Evolutionary conservation across 1,140 invertebrate species (phyloP).

Genomic region (Sminthurides bifidus): DNA sequence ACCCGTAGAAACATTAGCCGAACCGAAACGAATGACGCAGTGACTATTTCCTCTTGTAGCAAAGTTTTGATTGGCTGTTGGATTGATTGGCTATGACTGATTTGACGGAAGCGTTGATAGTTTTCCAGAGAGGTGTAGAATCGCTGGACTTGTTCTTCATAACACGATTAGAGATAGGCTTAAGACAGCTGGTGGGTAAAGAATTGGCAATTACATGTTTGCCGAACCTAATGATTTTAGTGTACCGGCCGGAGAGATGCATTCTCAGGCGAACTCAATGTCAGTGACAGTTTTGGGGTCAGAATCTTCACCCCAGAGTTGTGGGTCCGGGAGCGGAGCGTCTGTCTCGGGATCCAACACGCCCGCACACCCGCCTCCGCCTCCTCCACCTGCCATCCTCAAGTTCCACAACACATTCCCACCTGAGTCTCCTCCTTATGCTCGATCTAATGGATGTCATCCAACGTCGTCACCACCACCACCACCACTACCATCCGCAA

Average conservation of each 20-base stretch:
- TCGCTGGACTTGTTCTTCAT: no score
- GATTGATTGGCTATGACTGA: no score
- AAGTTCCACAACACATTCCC: slow-evolving; percentile 87
- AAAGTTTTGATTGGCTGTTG: no score
- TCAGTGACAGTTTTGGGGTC: slow-evolving; percentile 13
- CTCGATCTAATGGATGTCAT: slow-evolving; percentile 13
- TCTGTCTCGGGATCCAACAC: slow-evolving; percentile 17
- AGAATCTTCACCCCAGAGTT: slow-evolving; percentile 13
- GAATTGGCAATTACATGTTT: slow-evolving; percentile 9
- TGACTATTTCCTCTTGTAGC: no score
- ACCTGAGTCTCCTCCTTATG: slow-evolving; percentile 45
- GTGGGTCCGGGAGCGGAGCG: slow-evolving; percentile 11
- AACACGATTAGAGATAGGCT: no score
- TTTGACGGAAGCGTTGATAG: no score
- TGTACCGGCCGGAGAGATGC: slow-evolving; percentile 15
- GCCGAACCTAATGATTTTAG: slow-evolving; percentile 15
- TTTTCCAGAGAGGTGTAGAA: no score
- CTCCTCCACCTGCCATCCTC: slow-evolving; percentile 36
- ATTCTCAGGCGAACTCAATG: slow-evolving; percentile 14
- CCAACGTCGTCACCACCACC: slow-evolving; percentile 25
- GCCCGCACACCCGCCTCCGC: slow-evolving; percentile 9
- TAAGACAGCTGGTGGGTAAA: no score
- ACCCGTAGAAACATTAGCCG: no score
- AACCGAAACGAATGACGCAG: no score
- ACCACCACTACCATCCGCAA: slow-evolving; percentile 4